Percentiles rank a stretch among this genome's conserved stretches.
These are phyloP conservation scores for Liparis tanakae DNA, from an alignment of 2,797 vertebrate species.

Conservation along the genomic window DNA sequence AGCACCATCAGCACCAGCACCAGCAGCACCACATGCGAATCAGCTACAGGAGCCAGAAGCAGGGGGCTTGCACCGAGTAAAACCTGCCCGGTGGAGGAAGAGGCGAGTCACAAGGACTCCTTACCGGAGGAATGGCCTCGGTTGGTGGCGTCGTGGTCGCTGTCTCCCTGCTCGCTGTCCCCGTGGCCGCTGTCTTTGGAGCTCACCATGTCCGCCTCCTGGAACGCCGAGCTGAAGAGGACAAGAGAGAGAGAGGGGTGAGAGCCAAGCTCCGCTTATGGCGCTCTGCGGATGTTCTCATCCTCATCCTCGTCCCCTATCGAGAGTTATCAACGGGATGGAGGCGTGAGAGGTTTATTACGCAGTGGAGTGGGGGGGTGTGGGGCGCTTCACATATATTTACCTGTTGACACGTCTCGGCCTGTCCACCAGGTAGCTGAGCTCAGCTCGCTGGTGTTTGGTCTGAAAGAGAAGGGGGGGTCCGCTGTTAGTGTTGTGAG, in stretches of 20 bases:
- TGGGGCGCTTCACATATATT: constrained; percentile 30
- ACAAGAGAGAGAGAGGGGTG: neutral
- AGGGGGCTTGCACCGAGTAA: constrained; percentile 6
- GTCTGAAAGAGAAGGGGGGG: constrained; percentile 82
- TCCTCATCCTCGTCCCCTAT: neutral
- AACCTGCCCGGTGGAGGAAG: neutral
- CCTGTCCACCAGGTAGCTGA: constrained; percentile 97
- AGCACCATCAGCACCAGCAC: too few relatives aligned
- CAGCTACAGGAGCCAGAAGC: neutral
- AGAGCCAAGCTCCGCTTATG: neutral
- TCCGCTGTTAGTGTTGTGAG: neutral
- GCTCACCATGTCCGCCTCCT: constrained; percentile 98
- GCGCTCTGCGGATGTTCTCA: neutral
- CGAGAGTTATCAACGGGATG: too few relatives aligned
- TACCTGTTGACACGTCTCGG: constrained; percentile 98
- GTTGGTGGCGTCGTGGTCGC: constrained; percentile 97
- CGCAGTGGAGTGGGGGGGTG: too few relatives aligned
- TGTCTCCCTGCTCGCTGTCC: constrained; percentile 99
- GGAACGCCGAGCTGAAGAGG: constrained; percentile 92
- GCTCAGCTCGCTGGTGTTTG: constrained; percentile 95
- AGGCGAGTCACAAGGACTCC: constrained; percentile 25
- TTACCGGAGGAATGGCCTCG: constrained; percentile 96
- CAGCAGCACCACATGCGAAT: constrained; percentile 30
- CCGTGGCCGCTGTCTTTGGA: constrained; percentile 99
- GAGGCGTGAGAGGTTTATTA: too few relatives aligned